Percentiles rank a stretch among this genome's conserved stretches.
These are phyloP conservation scores for Leptinotarsa lineolata DNA, from an alignment of 1,140 invertebrate species.

Conservation along the genomic window DNA sequence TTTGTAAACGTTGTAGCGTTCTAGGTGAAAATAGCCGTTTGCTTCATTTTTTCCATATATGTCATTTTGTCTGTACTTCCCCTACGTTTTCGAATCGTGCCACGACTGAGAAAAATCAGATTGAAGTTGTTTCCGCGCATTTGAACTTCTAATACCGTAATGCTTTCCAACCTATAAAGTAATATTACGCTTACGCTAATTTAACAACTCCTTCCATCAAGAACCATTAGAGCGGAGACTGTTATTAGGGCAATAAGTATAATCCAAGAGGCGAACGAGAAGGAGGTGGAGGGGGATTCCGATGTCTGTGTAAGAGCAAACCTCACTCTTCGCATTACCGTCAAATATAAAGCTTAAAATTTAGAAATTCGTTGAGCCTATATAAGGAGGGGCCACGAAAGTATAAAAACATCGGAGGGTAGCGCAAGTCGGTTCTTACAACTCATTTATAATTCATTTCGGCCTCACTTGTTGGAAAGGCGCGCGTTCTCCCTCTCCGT, in stretches of 20 bases:
- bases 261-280: constrained; percentile 28
- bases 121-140: not conserved
- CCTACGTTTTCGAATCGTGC: too few relatives aligned
- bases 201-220: constrained; percentile 35
- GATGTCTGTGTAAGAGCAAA: constrained; percentile 31
- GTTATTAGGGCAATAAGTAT: constrained; percentile 40
- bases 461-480: constrained; percentile 51
- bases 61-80: too few relatives aligned
- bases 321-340: constrained; percentile 38
- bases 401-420: constrained; percentile 47
- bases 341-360: constrained; percentile 45
- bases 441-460: constrained; percentile 47
- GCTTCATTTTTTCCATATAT: too few relatives aligned
- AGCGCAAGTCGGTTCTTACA: constrained; percentile 53
- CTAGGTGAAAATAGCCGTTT: too few relatives aligned
- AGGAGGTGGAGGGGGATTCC: constrained; percentile 29
- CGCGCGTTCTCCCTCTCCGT: constrained; percentile 33
- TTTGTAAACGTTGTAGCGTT: too few relatives aligned
- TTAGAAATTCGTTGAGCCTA: constrained; percentile 39
- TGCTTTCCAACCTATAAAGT: constrained; percentile 15
- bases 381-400: constrained; percentile 36
- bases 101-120: too few relatives aligned
- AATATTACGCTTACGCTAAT: constrained; percentile 15
- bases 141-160: not conserved
- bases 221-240: constrained; percentile 33